These are phyloP conservation scores for Gila orcuttii DNA, from an alignment of 2,113 vertebrate genomes.

Conservation along the genomic window DNA sequence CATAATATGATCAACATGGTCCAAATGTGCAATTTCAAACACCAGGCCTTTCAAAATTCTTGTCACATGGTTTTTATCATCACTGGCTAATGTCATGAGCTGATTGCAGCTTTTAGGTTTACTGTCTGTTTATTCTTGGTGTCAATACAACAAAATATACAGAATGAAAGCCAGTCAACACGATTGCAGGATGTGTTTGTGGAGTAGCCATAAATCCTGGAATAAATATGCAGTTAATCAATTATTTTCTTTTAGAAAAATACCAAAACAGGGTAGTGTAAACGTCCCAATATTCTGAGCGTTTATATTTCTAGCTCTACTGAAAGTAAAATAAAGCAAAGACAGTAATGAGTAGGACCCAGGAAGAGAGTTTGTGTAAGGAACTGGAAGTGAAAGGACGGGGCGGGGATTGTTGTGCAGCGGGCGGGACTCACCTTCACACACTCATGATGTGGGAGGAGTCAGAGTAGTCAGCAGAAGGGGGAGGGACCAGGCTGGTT, in stretches of 20 bases:
- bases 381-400: not conserved
- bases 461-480: constrained; percentile 83
- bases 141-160: not conserved
- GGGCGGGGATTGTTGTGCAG: constrained; percentile 33
- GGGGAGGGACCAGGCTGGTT: constrained; percentile 85
- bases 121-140: not conserved
- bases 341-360: constrained; percentile 26
- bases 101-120: not conserved
- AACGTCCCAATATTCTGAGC: not conserved
- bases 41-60: not conserved
- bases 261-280: not conserved
- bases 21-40: not conserved
- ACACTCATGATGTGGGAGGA: constrained; percentile 89
- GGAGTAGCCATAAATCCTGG: not conserved
- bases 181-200: not conserved
- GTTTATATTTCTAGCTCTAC: not conserved
- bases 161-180: not conserved
- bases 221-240: not conserved
- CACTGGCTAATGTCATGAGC: not conserved
- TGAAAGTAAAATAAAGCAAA: not conserved
- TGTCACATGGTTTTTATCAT: not conserved
- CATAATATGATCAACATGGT: no score
- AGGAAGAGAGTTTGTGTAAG: constrained; percentile 9
- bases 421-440: constrained; percentile 83
- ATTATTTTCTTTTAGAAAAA: not conserved